Evolutionary conservation across 2,113 vertebrate genomes (phyloP).

Genomic region (Cinclus cinclus): DNA sequence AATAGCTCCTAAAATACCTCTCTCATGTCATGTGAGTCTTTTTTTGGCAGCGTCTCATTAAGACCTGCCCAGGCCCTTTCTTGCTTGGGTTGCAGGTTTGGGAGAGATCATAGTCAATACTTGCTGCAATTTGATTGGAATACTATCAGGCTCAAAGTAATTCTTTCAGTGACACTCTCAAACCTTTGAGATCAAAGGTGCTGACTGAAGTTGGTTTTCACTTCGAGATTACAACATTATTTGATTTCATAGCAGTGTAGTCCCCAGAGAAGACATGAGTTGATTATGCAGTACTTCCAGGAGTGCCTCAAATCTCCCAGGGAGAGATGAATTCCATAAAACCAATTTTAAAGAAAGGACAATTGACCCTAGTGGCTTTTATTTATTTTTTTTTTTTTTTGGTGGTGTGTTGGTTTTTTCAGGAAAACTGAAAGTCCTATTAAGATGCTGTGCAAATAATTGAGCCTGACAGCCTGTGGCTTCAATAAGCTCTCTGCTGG

Average conservation of each 20-base stretch:
- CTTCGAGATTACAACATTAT: slow-evolving; percentile 23
- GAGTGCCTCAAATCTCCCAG: not conserved
- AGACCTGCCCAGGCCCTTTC: not conserved
- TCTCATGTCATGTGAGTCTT: not conserved
- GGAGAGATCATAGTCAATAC: not conserved
- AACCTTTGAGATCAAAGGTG: slow-evolving; percentile 46
- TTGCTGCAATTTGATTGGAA: not conserved
- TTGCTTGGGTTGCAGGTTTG: not conserved
- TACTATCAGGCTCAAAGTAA: not conserved
- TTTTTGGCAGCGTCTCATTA: not conserved
- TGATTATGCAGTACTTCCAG: slow-evolving; percentile 46
- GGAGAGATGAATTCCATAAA: slow-evolving; percentile 11
- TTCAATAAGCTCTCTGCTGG: not conserved
- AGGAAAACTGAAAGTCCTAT: slow-evolving; percentile 7
- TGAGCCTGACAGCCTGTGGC: not conserved
- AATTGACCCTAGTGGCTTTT: not conserved
- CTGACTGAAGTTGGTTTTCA: slow-evolving; percentile 49
- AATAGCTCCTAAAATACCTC: not conserved
- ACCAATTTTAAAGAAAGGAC: slow-evolving; percentile 36
- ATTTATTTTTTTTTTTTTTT: not conserved
- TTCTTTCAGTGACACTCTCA: not conserved
- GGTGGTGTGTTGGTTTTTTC: not conserved
- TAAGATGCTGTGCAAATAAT: slow-evolving; percentile 12
- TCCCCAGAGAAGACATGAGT: slow-evolving; percentile 22
- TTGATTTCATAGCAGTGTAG: slow-evolving; percentile 32